Percentiles rank a stretch among this genome's conserved stretches.
Conservation (phyloP, 2,888 invertebrate species). For the Podotricha telesiphe region DNA sequence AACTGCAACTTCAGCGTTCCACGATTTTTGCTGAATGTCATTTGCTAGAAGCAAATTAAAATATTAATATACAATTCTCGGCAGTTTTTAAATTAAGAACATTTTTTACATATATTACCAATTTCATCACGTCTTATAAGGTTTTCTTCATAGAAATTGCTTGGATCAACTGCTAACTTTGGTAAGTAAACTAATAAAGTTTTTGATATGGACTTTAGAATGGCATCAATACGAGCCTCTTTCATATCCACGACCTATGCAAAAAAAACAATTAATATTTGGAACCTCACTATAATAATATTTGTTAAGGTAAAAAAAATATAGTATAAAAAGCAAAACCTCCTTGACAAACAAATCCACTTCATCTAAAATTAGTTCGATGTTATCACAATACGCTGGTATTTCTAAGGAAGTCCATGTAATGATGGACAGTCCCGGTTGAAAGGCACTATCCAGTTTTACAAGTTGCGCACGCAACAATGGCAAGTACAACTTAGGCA, state of each 20-base stretch:
- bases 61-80: neutral
- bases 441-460: slow-evolving; percentile 87
- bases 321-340: slow-evolving; percentile 55
- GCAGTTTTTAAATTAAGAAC: neutral
- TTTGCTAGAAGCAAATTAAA: slow-evolving; percentile 52
- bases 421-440: slow-evolving; percentile 89
- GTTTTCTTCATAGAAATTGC: slow-evolving; percentile 86
- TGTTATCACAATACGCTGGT: slow-evolving; percentile 84
- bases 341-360: slow-evolving; percentile 87
- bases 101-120: slow-evolving; percentile 54
- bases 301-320: neutral
- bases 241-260: slow-evolving; percentile 88
- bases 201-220: slow-evolving; percentile 85
- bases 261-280: neutral
- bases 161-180: slow-evolving; percentile 84
- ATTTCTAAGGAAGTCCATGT: slow-evolving; percentile 93
- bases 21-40: slow-evolving; percentile 74
- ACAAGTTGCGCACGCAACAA: slow-evolving; percentile 87
- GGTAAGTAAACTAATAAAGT: slow-evolving; percentile 86
- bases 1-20: slow-evolving; percentile 88
- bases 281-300: too few relatives aligned
- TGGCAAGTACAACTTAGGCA: slow-evolving; percentile 88
- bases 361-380: slow-evolving; percentile 82
- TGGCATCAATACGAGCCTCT: slow-evolving; percentile 88
- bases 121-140: slow-evolving; percentile 79